A percentile compares a stretch with the other conserved stretches of the same genome.
Conservation (phyloP, 1,140 invertebrate species). For the Linepithema humile region DNA sequence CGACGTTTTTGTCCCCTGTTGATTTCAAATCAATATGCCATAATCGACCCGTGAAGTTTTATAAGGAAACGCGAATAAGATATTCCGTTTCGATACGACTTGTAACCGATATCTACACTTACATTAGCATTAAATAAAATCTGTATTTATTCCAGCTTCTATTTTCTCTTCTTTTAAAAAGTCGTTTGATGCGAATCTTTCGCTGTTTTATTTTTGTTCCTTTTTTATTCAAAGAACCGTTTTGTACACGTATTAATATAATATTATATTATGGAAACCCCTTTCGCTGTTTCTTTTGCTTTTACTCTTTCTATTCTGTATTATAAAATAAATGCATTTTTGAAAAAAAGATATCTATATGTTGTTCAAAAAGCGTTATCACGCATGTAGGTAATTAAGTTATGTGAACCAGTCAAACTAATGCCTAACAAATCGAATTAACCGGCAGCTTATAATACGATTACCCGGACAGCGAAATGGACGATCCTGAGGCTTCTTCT, state of each 20-base stretch:
- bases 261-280: too few relatives aligned
- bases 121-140: not conserved
- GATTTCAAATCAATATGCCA: slow-evolving; percentile 27
- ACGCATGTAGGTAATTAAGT: slow-evolving; percentile 78
- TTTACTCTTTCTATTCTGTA: not conserved
- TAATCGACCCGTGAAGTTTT: slow-evolving; percentile 4
- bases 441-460: slow-evolving; percentile 80
- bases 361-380: slow-evolving; percentile 34
- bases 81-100: not conserved
- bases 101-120: not conserved
- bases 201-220: too few relatives aligned
- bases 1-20: slow-evolving; percentile 12
- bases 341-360: not conserved
- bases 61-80: not conserved
- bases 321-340: not conserved
- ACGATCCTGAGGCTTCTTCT: slow-evolving; percentile 79
- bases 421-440: slow-evolving; percentile 82
- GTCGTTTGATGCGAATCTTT: not conserved
- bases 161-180: not conserved
- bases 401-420: slow-evolving; percentile 74
- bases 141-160: not conserved
- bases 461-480: slow-evolving; percentile 80
- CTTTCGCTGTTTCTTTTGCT: too few relatives aligned
- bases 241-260: too few relatives aligned
- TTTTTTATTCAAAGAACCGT: too few relatives aligned